Conservation (phyloP, 2,888 invertebrate species). For the Drosophila mimica region DNA sequence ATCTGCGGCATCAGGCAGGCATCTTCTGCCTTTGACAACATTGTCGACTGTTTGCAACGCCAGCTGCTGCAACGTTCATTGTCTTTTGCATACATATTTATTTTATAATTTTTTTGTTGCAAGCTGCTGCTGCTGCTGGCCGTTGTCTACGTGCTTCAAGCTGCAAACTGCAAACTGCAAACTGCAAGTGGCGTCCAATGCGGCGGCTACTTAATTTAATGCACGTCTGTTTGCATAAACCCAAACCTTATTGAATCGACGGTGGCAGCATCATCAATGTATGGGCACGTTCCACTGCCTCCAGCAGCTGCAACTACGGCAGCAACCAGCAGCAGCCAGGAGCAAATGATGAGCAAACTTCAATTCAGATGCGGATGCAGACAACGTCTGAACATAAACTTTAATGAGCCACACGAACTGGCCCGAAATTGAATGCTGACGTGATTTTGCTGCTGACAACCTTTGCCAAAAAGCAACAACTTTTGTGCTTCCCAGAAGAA, state of each 20-base stretch:
- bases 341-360: slow-evolving; percentile 80
- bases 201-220: slow-evolving; percentile 79
- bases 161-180: slow-evolving; percentile 26
- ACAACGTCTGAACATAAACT: slow-evolving; percentile 73
- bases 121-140: slow-evolving; percentile 34
- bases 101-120: slow-evolving; percentile 32
- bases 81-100: slow-evolving; percentile 49
- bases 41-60: slow-evolving; percentile 49
- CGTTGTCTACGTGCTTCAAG: slow-evolving; percentile 67
- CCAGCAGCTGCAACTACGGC: slow-evolving; percentile 38
- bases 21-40: slow-evolving; percentile 57
- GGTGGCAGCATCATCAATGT: slow-evolving; percentile 73
- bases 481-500: background rate
- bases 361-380: slow-evolving; percentile 57
- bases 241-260: slow-evolving; percentile 78
- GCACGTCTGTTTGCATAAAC: slow-evolving; percentile 81
- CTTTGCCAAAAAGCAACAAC: background rate
- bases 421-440: slow-evolving; percentile 75
- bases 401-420: slow-evolving; percentile 79
- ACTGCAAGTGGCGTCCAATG: slow-evolving; percentile 68
- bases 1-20: background rate
- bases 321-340: slow-evolving; percentile 18
- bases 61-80: slow-evolving; percentile 42
- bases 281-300: slow-evolving; percentile 78
- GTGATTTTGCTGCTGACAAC: slow-evolving; percentile 62